These are phyloP conservation scores for Sinocyclocheilus rhinocerous DNA, from an alignment of 2,113 vertebrate genomes.

Conservation along the genomic window DNA sequence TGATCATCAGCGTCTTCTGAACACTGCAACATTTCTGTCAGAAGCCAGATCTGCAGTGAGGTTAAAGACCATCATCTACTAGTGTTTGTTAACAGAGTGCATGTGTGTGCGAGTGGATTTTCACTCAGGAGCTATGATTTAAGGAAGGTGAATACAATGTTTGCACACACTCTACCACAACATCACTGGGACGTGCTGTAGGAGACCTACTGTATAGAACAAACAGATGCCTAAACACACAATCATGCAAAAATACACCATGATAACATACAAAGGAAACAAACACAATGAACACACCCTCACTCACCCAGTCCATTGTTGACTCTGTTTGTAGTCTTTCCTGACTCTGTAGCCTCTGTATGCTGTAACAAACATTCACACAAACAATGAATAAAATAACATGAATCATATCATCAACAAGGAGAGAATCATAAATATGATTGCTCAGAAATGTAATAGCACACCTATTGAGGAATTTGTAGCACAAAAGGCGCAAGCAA, in stretches of 20 bases:
- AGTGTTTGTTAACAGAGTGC: no score
- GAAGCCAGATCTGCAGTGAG: background rate
- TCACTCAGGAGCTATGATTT: background rate
- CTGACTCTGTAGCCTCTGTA: constrained; percentile 80
- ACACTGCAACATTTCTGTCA: background rate
- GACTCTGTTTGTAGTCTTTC: constrained; percentile 62
- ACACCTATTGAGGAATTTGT: background rate
- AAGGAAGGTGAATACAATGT: constrained; percentile 40
- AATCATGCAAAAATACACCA: constrained; percentile 4
- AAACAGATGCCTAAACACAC: constrained; percentile 22
- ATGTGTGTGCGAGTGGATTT: background rate
- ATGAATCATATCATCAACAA: background rate
- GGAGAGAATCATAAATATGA: background rate
- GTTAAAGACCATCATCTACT: no score
- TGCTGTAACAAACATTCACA: constrained; percentile 69
- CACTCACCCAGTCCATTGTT: constrained; percentile 10
- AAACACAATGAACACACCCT: constrained; percentile 19
- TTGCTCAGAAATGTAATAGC: background rate
- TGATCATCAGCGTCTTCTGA: background rate
- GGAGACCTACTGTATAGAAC: background rate
- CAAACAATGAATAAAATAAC: background rate
- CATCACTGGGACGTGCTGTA: background rate
- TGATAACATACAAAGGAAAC: constrained; percentile 20
- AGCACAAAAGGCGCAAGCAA: background rate
- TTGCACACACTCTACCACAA: constrained; percentile 60